phyloP scores from a whole-genome alignment of 2,797 vertebrate species.

The Perodicticus potto region DNA sequence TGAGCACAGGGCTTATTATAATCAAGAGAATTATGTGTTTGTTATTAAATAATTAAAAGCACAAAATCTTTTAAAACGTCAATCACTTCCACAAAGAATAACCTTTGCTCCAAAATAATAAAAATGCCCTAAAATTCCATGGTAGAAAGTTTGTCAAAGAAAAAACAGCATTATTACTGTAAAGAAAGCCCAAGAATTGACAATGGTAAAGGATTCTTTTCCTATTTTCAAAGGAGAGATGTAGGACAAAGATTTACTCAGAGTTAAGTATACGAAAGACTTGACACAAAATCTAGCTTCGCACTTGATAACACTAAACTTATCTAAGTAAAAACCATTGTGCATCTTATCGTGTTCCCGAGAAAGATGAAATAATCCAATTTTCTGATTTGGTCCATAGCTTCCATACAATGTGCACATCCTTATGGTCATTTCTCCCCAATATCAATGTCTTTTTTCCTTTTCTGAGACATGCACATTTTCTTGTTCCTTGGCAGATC shows the following conservation, averaged over 20 bases:
- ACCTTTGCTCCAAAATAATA: not conserved
- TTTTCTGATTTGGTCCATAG: constrained; percentile 31
- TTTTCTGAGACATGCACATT: not conserved
- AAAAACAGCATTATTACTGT: not conserved
- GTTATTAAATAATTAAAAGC: constrained; percentile 17
- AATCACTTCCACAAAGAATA: constrained; percentile 13
- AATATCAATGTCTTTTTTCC: not conserved
- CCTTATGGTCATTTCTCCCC: not conserved
- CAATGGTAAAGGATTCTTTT: not conserved
- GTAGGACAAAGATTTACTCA: not conserved
- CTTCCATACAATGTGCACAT: not conserved
- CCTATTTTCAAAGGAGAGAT: not conserved
- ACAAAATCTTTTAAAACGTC: not conserved
- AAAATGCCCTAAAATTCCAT: not conserved
- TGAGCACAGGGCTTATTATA: not conserved
- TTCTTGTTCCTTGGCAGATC: not conserved
- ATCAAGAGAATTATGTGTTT: not conserved
- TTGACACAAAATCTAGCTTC: not conserved
- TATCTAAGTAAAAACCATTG: constrained; percentile 21
- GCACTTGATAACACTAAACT: not conserved
- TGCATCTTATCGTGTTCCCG: not conserved
- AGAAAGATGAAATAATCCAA: constrained; percentile 20
- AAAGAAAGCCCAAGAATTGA: not conserved
- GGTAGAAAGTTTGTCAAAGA: not conserved
- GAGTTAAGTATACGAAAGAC: constrained; percentile 17